phyloP scores from a whole-genome alignment of 2,888 invertebrate species.

The Lumbricus terrestris region DNA sequence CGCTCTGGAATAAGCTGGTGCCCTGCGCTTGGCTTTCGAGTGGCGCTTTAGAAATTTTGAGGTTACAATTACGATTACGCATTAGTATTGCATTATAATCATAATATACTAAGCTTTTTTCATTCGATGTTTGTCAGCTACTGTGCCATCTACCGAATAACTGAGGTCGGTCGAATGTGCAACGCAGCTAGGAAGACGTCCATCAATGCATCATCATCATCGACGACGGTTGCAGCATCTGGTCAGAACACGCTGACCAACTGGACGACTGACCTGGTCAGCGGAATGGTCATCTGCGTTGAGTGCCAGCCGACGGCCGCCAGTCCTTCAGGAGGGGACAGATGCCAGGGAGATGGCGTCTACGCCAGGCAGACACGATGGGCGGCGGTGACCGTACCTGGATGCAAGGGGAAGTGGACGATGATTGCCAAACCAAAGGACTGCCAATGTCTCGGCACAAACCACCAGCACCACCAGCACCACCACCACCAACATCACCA shows the following conservation, averaged over 20 bases:
- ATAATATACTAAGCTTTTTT: background rate
- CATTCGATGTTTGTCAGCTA: background rate
- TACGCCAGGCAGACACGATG: background rate
- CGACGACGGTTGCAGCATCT: background rate
- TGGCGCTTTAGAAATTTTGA: too few species aligned
- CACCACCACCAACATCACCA: too few species aligned
- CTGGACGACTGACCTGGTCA: background rate
- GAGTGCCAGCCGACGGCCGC: constrained; percentile 8
- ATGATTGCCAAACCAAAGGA: background rate
- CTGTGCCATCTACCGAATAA: background rate
- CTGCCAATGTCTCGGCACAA: background rate
- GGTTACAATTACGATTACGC: too few species aligned
- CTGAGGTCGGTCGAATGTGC: background rate
- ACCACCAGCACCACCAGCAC: too few species aligned
- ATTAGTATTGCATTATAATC: too few species aligned
- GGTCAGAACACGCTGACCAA: background rate
- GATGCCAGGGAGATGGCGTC: background rate
- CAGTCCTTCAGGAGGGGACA: background rate
- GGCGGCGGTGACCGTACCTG: background rate
- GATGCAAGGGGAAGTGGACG: background rate
- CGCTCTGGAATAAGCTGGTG: too few species aligned
- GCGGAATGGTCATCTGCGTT: background rate
- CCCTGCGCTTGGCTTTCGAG: too few species aligned
- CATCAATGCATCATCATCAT: background rate
- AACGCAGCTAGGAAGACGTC: background rate